Percentiles rank a stretch among this genome's conserved stretches.
Evolutionary conservation across 2,888 invertebrate genomes (phyloP).

Genomic region (Lycocerus yunnanus): DNA sequence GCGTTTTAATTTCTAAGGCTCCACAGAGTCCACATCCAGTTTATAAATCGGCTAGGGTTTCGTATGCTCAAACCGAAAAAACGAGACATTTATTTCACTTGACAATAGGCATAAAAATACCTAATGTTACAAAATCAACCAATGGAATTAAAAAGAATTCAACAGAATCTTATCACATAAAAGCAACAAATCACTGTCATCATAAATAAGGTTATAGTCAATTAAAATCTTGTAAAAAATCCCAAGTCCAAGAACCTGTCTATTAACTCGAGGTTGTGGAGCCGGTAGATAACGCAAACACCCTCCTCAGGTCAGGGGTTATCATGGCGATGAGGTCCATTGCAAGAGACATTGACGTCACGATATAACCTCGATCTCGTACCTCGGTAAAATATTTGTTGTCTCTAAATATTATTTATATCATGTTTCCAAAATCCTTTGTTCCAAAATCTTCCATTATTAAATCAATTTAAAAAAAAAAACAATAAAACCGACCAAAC

Average conservation of each 20-base stretch:
- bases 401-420: background rate
- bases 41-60: constrained; percentile 19
- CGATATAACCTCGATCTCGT: constrained; percentile 33
- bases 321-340: constrained; percentile 36
- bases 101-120: constrained; percentile 10
- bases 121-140: constrained; percentile 10
- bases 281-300: constrained; percentile 35
- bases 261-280: constrained; percentile 33
- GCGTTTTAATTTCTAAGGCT: constrained; percentile 30
- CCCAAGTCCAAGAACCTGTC: constrained; percentile 36
- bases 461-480: background rate
- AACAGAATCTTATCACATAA: constrained; percentile 23
- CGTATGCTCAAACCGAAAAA: constrained; percentile 12
- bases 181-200: constrained; percentile 30
- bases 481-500: background rate
- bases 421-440: background rate
- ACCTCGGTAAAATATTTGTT: constrained; percentile 17
- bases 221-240: constrained; percentile 29
- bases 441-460: background rate
- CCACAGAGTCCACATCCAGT: constrained; percentile 27
- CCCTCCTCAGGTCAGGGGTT: constrained; percentile 36
- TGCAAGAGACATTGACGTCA: constrained; percentile 38
- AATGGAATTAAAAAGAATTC: constrained; percentile 15
- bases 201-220: constrained; percentile 32
- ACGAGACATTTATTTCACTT: constrained; percentile 1